Conservation (phyloP, 2,888 invertebrate genomes). For the Anarsia innoxiella region DNA sequence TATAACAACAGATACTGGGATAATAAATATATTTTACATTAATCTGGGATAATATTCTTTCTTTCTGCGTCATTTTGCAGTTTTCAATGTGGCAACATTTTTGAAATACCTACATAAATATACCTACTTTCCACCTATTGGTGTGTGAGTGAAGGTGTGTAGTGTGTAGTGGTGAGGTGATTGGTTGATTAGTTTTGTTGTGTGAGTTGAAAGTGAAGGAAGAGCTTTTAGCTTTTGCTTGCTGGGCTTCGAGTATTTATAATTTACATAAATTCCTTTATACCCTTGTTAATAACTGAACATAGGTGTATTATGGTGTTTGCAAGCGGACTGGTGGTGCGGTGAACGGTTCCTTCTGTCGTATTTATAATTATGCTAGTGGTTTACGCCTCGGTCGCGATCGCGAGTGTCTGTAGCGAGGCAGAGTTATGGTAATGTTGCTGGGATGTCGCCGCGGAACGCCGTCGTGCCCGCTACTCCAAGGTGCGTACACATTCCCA, state of each 20-base stretch:
- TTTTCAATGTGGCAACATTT: too few species aligned
- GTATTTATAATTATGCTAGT: constrained; percentile 47
- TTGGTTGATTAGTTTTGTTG: constrained; percentile 15
- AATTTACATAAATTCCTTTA: too few species aligned
- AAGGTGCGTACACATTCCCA: constrained; percentile 63
- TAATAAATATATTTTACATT: too few species aligned
- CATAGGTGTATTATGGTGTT: constrained; percentile 37
- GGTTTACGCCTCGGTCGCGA: too few species aligned
- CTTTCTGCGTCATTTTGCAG: too few species aligned
- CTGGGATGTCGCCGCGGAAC: constrained; percentile 63
- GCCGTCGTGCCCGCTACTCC: constrained; percentile 63
- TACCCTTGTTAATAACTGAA: constrained; percentile 57
- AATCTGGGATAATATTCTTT: too few species aligned
- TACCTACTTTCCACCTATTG: too few species aligned
- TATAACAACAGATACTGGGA: too few species aligned
- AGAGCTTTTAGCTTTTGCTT: constrained; percentile 36
- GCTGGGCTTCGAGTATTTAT: constrained; percentile 23
- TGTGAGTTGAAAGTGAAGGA: too few species aligned
- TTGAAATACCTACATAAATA: too few species aligned
- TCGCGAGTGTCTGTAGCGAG: constrained; percentile 54
- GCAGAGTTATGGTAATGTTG: constrained; percentile 68
- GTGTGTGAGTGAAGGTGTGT: too few species aligned
- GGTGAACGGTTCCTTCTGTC: constrained; percentile 29
- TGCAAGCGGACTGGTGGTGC: constrained; percentile 27
- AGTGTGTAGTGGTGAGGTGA: too few species aligned